Conservation (phyloP, 2,888 invertebrate genomes). For the Hemithea aestivaria region DNA sequence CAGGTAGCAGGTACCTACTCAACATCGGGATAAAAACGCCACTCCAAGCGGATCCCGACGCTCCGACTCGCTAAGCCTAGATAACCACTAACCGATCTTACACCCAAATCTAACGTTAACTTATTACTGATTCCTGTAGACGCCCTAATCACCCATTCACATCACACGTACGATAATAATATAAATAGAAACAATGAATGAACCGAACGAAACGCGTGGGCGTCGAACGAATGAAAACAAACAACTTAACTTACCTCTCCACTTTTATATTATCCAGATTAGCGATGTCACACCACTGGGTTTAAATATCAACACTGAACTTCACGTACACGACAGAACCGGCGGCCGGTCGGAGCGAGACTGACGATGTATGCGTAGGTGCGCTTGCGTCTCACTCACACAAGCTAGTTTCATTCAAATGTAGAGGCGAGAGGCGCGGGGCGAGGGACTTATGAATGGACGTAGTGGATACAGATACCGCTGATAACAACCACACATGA, state of each 20-base stretch:
- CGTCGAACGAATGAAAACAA: slow-evolving; percentile 73
- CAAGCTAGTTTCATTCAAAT: slow-evolving; percentile 62
- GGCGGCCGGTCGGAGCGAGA: slow-evolving; percentile 56
- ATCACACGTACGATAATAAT: slow-evolving; percentile 67
- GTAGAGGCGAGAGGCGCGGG: slow-evolving; percentile 46
- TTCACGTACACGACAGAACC: slow-evolving; percentile 40
- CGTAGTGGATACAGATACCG: slow-evolving; percentile 73
- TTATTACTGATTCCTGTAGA: slow-evolving; percentile 34
- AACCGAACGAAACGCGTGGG: slow-evolving; percentile 71
- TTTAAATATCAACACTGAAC: slow-evolving; percentile 57
- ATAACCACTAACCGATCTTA: slow-evolving; percentile 49
- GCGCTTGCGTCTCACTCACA: slow-evolving; percentile 66
- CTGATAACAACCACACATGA: slow-evolving; percentile 65
- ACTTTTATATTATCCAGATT: slow-evolving; percentile 76
- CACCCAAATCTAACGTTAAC: slow-evolving; percentile 31
- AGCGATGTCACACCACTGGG: slow-evolving; percentile 63
- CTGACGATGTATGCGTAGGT: slow-evolving; percentile 48
- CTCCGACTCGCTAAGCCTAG: slow-evolving; percentile 70
- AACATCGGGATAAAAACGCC: slow-evolving; percentile 67
- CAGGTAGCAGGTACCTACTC: slow-evolving; percentile 55
- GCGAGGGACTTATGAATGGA: slow-evolving; percentile 76
- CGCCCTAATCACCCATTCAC: slow-evolving; percentile 66
- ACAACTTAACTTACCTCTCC: slow-evolving; percentile 68
- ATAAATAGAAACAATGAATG: slow-evolving; percentile 74
- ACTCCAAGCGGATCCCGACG: slow-evolving; percentile 69